Percentiles rank a stretch among this genome's conserved stretches.
phyloP scores from a whole-genome alignment of 2,113 vertebrate genomes.

The Barnardius zonarius region DNA sequence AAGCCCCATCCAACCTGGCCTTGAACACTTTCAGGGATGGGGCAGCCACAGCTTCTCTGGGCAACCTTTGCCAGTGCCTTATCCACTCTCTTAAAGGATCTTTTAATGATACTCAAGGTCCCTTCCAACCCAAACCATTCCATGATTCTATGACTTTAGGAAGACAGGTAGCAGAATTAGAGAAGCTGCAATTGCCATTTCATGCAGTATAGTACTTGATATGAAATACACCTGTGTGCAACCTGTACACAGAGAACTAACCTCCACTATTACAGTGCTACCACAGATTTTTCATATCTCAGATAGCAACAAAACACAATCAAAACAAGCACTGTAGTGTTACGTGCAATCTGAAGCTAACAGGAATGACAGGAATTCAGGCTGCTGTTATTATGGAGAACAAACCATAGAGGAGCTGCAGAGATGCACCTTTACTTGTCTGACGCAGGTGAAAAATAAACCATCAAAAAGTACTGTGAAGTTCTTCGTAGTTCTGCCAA shows the following conservation, averaged over 20 bases:
- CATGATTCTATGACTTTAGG: background rate
- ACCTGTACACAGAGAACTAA: background rate
- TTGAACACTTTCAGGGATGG: background rate
- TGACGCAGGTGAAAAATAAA: background rate
- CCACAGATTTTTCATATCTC: background rate
- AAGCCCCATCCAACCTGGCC: background rate
- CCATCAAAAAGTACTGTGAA: background rate
- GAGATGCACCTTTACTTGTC: background rate
- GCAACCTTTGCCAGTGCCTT: background rate
- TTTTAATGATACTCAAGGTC: background rate
- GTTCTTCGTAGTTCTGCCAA: background rate
- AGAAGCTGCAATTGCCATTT: background rate
- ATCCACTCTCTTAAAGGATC: background rate
- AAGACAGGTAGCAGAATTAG: background rate
- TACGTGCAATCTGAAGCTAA: background rate
- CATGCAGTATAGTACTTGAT: background rate
- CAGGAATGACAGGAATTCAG: background rate
- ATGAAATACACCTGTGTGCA: background rate
- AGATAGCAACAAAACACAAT: background rate
- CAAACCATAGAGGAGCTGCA: background rate
- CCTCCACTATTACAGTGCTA: background rate
- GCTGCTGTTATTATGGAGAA: background rate
- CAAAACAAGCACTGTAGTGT: background rate
- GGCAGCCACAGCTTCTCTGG: background rate
- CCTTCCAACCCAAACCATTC: background rate